Conservation (phyloP, 2,888 invertebrate genomes). For the Eupithecia inturbata region DNA sequence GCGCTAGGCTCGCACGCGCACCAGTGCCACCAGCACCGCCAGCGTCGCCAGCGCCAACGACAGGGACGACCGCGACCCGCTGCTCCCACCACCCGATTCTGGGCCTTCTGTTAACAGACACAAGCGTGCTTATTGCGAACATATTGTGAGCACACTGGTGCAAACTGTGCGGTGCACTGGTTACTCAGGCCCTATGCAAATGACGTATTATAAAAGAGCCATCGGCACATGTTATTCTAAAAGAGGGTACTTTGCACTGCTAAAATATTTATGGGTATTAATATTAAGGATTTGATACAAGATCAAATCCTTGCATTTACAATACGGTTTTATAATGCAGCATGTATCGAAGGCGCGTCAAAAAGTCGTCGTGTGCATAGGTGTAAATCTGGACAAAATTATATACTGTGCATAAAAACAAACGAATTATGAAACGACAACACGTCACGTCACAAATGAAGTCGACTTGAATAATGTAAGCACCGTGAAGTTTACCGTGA, state of each 20-base stretch:
- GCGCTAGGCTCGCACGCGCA: constrained; percentile 47
- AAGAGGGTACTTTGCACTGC: neutral
- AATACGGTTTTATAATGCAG: neutral
- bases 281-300: neutral
- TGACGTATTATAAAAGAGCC: neutral
- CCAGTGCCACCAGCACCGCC: constrained; percentile 50
- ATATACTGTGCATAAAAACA: constrained; percentile 34
- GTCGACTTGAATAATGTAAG: constrained; percentile 40
- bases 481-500: constrained; percentile 42
- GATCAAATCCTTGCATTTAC: neutral
- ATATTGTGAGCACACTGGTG: constrained; percentile 32
- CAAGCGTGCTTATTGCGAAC: constrained; percentile 44
- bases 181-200: constrained; percentile 17
- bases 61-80: constrained; percentile 48
- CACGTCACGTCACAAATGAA: constrained; percentile 45
- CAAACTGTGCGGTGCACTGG: constrained; percentile 32
- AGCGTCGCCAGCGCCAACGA: constrained; percentile 41
- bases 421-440: constrained; percentile 40
- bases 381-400: constrained; percentile 10
- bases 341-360: neutral
- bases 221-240: neutral
- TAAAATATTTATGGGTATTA: no score
- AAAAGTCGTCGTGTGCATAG: neutral
- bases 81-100: constrained; percentile 54
- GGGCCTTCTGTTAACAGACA: constrained; percentile 54